phyloP scores from a whole-genome alignment of 2,888 invertebrate genomes.

The Ernsta delagoae region DNA sequence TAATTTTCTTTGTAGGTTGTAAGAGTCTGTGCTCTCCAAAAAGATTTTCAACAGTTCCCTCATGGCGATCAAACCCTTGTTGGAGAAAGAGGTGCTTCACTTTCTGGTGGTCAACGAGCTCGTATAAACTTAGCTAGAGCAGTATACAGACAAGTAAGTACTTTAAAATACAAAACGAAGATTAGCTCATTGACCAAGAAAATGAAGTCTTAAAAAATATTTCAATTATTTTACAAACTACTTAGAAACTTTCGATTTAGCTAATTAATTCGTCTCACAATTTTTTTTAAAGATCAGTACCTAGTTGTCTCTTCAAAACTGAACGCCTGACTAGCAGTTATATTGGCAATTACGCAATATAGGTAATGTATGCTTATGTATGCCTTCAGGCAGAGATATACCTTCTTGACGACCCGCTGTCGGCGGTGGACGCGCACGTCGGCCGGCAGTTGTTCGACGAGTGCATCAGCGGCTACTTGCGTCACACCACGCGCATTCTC shows the following conservation, averaged over 20 bases:
- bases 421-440: slow-evolving; percentile 97
- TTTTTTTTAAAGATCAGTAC: too few species aligned
- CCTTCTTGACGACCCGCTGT: slow-evolving; percentile 95
- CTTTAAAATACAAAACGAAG: neutral
- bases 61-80: slow-evolving; percentile 90
- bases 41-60: slow-evolving; percentile 86
- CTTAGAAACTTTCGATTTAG: too few species aligned
- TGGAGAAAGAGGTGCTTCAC: slow-evolving; percentile 92
- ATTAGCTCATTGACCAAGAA: too few species aligned
- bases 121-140: slow-evolving; percentile 89
- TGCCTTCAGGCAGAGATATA: slow-evolving; percentile 96
- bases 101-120: slow-evolving; percentile 94
- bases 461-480: slow-evolving; percentile 88
- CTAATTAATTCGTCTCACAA: too few species aligned
- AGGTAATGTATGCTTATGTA: slow-evolving; percentile 90
- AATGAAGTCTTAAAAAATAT: too few species aligned
- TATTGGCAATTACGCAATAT: too few species aligned
- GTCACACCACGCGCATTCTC: slow-evolving; percentile 89
- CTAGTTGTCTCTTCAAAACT: too few species aligned
- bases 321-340: too few species aligned
- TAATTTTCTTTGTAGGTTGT: slow-evolving; percentile 64
- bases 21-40: slow-evolving; percentile 87
- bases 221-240: too few species aligned
- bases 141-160: slow-evolving; percentile 85
- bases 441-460: slow-evolving; percentile 95